These are phyloP conservation scores for Periplaneta americana DNA, from an alignment of 1,140 invertebrate genomes.

Conservation along the genomic window DNA sequence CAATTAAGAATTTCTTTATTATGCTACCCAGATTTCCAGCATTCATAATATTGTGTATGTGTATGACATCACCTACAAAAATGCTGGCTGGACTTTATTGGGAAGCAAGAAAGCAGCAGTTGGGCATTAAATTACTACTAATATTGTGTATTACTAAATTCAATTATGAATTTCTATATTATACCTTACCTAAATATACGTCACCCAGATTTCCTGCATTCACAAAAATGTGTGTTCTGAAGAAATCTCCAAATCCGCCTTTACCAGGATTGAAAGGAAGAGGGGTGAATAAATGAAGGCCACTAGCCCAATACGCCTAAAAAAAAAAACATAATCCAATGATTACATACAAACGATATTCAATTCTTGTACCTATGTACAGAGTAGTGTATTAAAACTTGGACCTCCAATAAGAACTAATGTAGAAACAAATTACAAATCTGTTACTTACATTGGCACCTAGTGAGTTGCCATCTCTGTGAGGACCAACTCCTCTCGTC, in stretches of 20 bases:
- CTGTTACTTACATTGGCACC: constrained; percentile 48
- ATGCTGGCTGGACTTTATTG: no score
- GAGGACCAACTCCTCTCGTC: constrained; percentile 74
- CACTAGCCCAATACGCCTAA: constrained; percentile 72
- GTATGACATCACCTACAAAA: no score
- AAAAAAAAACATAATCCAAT: constrained; percentile 18
- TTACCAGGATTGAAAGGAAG: constrained; percentile 73
- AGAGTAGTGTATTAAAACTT: constrained; percentile 6
- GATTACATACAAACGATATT: neutral
- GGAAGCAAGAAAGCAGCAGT: no score
- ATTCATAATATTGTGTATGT: no score
- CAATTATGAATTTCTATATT: no score
- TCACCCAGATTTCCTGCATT: constrained; percentile 75
- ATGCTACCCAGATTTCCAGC: no score
- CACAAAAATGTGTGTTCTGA: constrained; percentile 76
- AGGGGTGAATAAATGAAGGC: constrained; percentile 75
- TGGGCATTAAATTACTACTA: no score
- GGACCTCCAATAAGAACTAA: no score
- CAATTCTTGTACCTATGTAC: neutral
- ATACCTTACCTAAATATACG: constrained; percentile 42
- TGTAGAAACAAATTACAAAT: no score
- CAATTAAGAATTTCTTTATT: no score
- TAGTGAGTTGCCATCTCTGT: constrained; percentile 59
- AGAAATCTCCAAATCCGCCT: constrained; percentile 70
- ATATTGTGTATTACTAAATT: no score